These are phyloP conservation scores for Epirrita christyi DNA, from an alignment of 2,888 invertebrate genomes.

Conservation along the genomic window DNA sequence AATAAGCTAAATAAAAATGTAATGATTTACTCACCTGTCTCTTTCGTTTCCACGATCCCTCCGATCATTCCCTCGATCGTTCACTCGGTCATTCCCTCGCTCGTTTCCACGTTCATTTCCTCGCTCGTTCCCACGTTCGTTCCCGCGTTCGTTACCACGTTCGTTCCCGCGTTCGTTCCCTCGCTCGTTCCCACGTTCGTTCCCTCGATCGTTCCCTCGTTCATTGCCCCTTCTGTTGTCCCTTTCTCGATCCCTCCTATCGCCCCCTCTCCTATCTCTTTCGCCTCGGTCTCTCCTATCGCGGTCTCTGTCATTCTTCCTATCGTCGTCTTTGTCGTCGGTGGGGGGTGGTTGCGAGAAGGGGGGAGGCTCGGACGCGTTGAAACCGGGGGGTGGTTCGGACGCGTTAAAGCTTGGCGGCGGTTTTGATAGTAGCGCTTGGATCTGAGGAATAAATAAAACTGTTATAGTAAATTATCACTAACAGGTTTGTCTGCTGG, in stretches of 20 bases:
- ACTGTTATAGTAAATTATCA: too few relatives aligned
- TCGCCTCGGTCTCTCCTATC: conserved; percentile 47
- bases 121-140: conserved; percentile 4
- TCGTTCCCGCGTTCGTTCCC: conserved; percentile 15
- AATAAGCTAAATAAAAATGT: not conserved
- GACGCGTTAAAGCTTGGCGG: conserved; percentile 77
- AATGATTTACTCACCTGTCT: conserved; percentile 30
- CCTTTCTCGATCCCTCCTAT: conserved; percentile 38
- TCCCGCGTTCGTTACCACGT: not conserved
- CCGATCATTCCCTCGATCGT: conserved; percentile 3
- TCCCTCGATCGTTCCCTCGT: conserved; percentile 28
- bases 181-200: conserved; percentile 2
- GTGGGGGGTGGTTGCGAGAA: conserved; percentile 59
- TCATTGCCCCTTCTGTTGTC: conserved; percentile 26
- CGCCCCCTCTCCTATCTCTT: conserved; percentile 38
- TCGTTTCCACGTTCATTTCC: conserved; percentile 15
- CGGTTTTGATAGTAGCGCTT: conserved; percentile 80
- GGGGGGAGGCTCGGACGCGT: conserved; percentile 58
- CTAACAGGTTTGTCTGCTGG: too few relatives aligned
- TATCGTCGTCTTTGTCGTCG: conserved; percentile 57
- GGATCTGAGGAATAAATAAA: conserved; percentile 61
- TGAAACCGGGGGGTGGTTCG: conserved; percentile 74
- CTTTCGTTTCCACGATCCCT: conserved; percentile 22
- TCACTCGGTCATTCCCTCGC: not conserved
- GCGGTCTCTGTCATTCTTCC: conserved; percentile 53